Evolutionary conservation across 1,140 invertebrate genomes (phyloP).

Genomic region (Drusus annulatus): DNA sequence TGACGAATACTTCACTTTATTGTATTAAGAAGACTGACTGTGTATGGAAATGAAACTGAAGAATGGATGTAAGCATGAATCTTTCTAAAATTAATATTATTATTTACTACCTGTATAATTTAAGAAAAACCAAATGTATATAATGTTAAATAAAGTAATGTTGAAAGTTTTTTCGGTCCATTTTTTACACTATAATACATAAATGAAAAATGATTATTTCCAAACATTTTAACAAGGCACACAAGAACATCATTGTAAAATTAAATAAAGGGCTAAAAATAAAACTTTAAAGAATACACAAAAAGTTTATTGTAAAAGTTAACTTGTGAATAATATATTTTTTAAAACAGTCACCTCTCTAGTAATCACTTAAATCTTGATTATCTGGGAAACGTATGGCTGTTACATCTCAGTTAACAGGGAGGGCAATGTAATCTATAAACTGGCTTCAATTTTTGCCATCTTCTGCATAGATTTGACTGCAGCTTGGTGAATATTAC

Average conservation of each 20-base stretch:
- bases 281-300: too few species aligned
- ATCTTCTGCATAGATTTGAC: slow-evolving; percentile 69
- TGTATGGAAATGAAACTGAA: background rate
- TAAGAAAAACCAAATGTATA: slow-evolving; percentile 57
- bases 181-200: background rate
- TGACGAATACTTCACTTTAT: background rate
- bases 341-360: too few species aligned
- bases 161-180: slow-evolving; percentile 11
- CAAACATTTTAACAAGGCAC: too few species aligned
- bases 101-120: slow-evolving; percentile 28
- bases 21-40: slow-evolving; percentile 27
- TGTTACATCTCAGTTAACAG: too few species aligned
- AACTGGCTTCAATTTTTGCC: slow-evolving; percentile 63
- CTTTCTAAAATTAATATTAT: slow-evolving; percentile 31
- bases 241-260: too few species aligned
- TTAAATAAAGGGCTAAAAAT: too few species aligned
- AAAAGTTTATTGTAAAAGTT: too few species aligned
- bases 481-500: slow-evolving; percentile 85
- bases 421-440: slow-evolving; percentile 10
- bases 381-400: too few species aligned
- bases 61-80: slow-evolving; percentile 24
- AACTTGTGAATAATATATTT: too few species aligned
- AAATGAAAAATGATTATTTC: too few species aligned
- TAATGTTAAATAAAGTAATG: slow-evolving; percentile 50
- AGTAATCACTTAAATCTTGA: too few species aligned